Evolutionary conservation across 2,113 vertebrate genomes (phyloP), one percentile per base, ranked within the genome.

Genomic region (Oreochromis spilurus): DNA sequence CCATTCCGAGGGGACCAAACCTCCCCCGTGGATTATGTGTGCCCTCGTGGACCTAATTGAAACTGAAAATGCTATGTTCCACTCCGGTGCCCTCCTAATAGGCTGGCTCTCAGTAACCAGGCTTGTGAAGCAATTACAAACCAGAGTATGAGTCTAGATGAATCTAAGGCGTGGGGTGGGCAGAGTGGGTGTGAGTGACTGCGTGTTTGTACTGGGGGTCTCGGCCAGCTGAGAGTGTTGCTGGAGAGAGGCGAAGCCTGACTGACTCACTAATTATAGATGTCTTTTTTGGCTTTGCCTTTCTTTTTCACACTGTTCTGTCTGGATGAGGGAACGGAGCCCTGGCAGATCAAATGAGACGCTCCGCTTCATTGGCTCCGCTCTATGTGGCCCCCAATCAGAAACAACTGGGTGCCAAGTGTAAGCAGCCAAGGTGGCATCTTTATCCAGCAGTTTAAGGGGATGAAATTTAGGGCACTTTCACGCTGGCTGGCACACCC

Each of bases 1-100:
- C 65, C 81, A 31, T 57, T 88, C 92, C 29, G 26, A 86, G 85
- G 86, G 88, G 88, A 91, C 93, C 92, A 60, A 87, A 84, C 87
- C 81, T 91, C 93, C 87, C 89, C 84, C 72, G 92, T 95, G 95
- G 92, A 95, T 96, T 96, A 95, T 95, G 93, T 89, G 93, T 94
- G 93, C 92, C 94, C 92, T 95, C 91, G 75, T 91, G 94, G 94
- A 93, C 90, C 94, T 96, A 96, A 97, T 96, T 96, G 95, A 96
- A 97, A 96, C 93, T 96, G 96, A 96, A 96, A 96, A 95, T 96
- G 96, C 95, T 96, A 95, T 96, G 95, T 96, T 97, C 96, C 96
- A 95, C 95, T 94, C 93, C 6, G 67, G 67, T 87, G 94, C 91
- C 54, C 90, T 84, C 75, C 92, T 96, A 96, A 97, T 96, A 95